Evolutionary conservation across 2,113 vertebrate genomes (phyloP).

Genomic region (Sinocyclocheilus anophthalmus): DNA sequence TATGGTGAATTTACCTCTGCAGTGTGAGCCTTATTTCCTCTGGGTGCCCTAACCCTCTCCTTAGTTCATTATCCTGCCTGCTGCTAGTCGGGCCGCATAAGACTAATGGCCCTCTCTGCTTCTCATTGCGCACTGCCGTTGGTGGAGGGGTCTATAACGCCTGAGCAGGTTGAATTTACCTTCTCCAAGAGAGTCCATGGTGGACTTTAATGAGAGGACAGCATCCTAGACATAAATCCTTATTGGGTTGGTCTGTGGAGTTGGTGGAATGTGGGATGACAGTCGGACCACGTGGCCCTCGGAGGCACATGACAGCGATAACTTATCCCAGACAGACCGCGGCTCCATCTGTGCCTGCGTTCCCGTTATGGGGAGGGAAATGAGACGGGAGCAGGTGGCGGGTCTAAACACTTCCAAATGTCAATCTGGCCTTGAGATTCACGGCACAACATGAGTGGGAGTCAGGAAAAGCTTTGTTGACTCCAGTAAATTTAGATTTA

Average conservation of each 20-base stretch:
- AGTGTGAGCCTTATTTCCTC: constrained; percentile 47
- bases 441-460: constrained; percentile 59
- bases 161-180: constrained; percentile 65
- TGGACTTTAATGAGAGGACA: constrained; percentile 64
- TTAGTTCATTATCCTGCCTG: constrained; percentile 70
- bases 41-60: constrained; percentile 50
- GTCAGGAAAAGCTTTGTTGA: constrained; percentile 44
- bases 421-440: constrained; percentile 66
- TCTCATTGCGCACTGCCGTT: constrained; percentile 69
- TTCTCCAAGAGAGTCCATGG: constrained; percentile 55
- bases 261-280: constrained; percentile 51
- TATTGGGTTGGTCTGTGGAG: constrained; percentile 63
- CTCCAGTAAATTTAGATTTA: constrained; percentile 53
- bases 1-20: constrained; percentile 55
- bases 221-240: constrained; percentile 70
- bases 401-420: constrained; percentile 64
- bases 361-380: constrained; percentile 57
- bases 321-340: constrained; percentile 59
- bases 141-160: constrained; percentile 67
- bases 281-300: constrained; percentile 27
- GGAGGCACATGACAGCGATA: constrained; percentile 29
- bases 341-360: constrained; percentile 56
- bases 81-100: constrained; percentile 65
- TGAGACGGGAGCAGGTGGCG: constrained; percentile 69
- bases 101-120: constrained; percentile 69